phyloP scores from a whole-genome alignment of 2,113 vertebrate genomes.

The Nycticebus coucang region DNA sequence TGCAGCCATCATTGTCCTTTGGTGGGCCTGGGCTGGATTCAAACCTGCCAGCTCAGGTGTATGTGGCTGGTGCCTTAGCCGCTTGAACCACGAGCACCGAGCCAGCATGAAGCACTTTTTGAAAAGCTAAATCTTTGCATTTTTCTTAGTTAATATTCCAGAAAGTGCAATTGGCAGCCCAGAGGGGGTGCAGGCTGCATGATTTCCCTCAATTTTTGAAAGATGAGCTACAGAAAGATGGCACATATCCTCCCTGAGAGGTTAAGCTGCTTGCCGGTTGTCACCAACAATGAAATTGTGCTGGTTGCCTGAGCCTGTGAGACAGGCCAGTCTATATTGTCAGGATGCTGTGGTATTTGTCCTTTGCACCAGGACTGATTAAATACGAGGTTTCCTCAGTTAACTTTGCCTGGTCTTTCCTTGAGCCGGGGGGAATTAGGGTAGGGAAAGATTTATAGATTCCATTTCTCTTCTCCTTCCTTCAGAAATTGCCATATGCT shows the following conservation, averaged over 20 bases:
- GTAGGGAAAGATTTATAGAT: neutral
- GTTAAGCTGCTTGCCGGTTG: neutral
- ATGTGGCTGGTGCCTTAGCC: too few species aligned
- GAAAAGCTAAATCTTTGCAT: neutral
- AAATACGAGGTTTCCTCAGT: conserved; percentile 48
- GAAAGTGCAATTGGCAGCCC: neutral
- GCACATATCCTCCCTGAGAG: neutral
- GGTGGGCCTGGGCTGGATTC: too few species aligned
- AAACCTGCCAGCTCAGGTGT: too few species aligned
- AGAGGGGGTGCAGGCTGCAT: neutral
- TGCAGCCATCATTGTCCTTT: too few species aligned
- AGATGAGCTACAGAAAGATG: neutral
- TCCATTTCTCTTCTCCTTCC: conserved; percentile 29
- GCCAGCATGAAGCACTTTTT: neutral
- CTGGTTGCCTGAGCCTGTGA: too few species aligned
- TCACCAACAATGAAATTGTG: neutral
- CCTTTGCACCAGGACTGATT: neutral
- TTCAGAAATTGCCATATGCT: conserved; percentile 15
- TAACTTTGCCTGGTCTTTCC: neutral
- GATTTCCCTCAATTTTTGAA: neutral
- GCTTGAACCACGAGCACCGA: too few species aligned
- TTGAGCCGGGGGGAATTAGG: neutral
- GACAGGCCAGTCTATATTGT: neutral
- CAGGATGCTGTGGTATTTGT: neutral
- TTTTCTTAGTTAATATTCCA: neutral